Base-by-base conservation (phyloP, 2,888 invertebrate species). In the Scotopteryx bipunctaria region DNA sequence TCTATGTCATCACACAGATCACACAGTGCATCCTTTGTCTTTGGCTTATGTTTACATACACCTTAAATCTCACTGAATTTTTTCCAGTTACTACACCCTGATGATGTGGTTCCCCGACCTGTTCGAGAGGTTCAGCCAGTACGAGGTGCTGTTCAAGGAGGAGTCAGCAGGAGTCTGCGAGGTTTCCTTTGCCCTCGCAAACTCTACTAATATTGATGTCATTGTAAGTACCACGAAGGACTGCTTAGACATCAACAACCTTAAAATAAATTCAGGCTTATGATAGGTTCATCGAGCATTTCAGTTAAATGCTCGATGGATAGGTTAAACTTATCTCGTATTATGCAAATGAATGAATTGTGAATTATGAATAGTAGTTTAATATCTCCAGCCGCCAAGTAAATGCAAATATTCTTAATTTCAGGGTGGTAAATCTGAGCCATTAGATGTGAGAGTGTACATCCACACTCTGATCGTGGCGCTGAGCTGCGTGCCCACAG, bases 41-140 rank as follows among this genome's bases (percentile, higher is more conserved):
- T n/a, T n/a, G n/a, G n/a, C n/a, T n/a, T n/a, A n/a, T n/a, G n/a
- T n/a, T n/a, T n/a, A 2, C 5, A 19, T 19, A 19, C 19, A 9
- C 2, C 8, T 3, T 27, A 27, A 11, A 27, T 27, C 27, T 9
- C 1, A 27, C 9, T 27, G 9, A 6, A 2, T 6, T 5, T 13
- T 16, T 41, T 50, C 21, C 73, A 92, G 92, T 64, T 92, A 92
- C 74, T 92, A 92, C 74, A 92, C 92, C 0, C 72, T 92, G 57
- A 91, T 92, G 83, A 92, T 94, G 92, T 94, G 94, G 94, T 94
- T 94, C 76, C 94, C 94, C 33, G 93, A 94, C 67, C 83, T 94
- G 52, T 94, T 94, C 73, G 92, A 92, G 78, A 73, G 93, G 56
- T 92, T 92, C 80, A 91, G 91, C 43, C 87, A 91, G 76, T 92